A percentile compares a stretch with the other conserved stretches of the same genome.
Conservation (phyloP, 2,113 vertebrate genomes). For the Myotis yumanensis region DNA sequence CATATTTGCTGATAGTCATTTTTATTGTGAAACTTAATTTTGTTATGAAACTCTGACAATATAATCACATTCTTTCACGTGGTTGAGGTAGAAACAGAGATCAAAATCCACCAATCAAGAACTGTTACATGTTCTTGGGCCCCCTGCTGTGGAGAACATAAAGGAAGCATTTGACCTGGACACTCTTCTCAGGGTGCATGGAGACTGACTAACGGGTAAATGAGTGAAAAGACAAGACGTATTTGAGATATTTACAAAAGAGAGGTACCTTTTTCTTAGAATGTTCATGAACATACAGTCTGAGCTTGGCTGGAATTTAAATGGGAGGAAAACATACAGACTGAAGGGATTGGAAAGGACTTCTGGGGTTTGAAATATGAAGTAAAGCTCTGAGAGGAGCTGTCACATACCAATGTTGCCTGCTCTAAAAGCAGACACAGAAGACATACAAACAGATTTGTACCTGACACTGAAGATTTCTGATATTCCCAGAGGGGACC, state of each 20-base stretch:
- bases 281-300: neutral
- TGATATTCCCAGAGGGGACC: neutral
- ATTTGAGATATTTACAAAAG: neutral
- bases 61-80: neutral
- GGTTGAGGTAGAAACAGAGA: neutral
- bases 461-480: neutral
- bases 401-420: neutral
- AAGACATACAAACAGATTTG: neutral
- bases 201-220: neutral
- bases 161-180: neutral
- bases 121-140: neutral
- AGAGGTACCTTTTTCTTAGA: neutral
- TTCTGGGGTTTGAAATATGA: neutral
- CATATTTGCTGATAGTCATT: neutral
- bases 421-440: neutral
- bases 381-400: neutral
- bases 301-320: neutral
- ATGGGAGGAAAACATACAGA: neutral
- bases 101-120: neutral
- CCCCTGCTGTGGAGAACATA: neutral
- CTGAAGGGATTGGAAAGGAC: neutral
- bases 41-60: neutral
- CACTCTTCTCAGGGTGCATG: neutral
- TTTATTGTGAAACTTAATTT: conserved; percentile 38
- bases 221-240: neutral